Evolutionary conservation across 2,113 vertebrate species (phyloP).

Genomic region (Oryctolagus cuniculus): mOryCun1.1 NC_091448.1:35889001-35889500

Average conservation of each 20-base stretch:
- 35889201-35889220: not conserved
- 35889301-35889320: not conserved
- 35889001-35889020: not conserved
- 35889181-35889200: not conserved
- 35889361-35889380: not conserved
- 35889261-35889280: not conserved
- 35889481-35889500: not conserved
- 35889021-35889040: not conserved
- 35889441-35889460: not conserved
- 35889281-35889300: not conserved
- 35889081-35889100: not conserved
- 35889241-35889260: not conserved
- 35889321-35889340: not conserved
- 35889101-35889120: constrained; percentile 19
- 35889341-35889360: constrained; percentile 23
- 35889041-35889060: constrained; percentile 30
- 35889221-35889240: not conserved
- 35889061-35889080: not conserved
- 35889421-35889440: not conserved
- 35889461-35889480: not conserved
- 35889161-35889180: not conserved
- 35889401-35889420: not conserved
- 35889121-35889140: not conserved
- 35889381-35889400: not conserved
- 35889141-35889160: not conserved